Evolutionary conservation across 2,797 vertebrate genomes (phyloP).

Genomic region (Microctenopoma steveboyesi): DNA sequence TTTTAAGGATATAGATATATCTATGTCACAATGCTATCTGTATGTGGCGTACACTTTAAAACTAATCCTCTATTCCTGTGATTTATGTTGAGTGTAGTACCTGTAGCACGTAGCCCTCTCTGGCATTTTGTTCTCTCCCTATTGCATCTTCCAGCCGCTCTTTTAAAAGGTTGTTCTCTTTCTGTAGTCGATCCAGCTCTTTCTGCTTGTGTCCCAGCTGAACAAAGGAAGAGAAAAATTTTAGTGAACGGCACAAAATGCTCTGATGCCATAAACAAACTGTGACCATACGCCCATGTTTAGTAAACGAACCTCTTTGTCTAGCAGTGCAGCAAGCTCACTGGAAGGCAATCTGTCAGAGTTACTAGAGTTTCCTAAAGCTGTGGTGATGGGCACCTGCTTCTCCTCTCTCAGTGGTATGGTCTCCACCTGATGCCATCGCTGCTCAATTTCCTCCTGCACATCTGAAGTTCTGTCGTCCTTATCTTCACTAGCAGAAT

Average conservation of each 20-base stretch:
- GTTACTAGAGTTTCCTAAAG: conserved; percentile 52
- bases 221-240: neutral
- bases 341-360: conserved; percentile 83
- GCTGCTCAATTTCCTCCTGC: conserved; percentile 93
- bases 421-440: conserved; percentile 97
- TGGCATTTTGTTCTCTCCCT: conserved; percentile 91
- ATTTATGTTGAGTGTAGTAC: conserved; percentile 74
- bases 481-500: conserved; percentile 70
- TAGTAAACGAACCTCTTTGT: conserved; percentile 90
- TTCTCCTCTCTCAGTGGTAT: conserved; percentile 95
- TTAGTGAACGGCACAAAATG: neutral
- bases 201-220: conserved; percentile 95
- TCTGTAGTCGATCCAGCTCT: conserved; percentile 90
- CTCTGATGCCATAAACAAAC: neutral
- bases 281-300: neutral
- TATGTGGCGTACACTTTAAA: neutral
- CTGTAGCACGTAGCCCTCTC: conserved; percentile 97
- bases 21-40: neutral
- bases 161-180: conserved; percentile 93
- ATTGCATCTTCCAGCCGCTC: conserved; percentile 92
- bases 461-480: conserved; percentile 83
- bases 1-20: neutral
- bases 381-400: conserved; percentile 89
- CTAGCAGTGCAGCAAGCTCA: conserved; percentile 88
- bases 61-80: neutral